These are phyloP conservation scores for Agrotis puta DNA, from an alignment of 2,888 invertebrate genomes.

Conservation along the genomic window DNA sequence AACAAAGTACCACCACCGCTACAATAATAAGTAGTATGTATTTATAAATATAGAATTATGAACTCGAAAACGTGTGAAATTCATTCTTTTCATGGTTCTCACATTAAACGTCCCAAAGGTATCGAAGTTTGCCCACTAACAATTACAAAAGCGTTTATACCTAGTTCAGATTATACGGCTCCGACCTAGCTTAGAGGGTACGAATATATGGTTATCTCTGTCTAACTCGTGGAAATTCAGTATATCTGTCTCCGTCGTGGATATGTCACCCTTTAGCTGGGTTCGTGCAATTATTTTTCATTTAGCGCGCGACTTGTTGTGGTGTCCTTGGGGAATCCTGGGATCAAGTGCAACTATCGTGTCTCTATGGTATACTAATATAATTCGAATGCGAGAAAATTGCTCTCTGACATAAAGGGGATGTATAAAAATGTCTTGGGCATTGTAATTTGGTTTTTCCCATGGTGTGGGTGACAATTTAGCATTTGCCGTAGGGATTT, in stretches of 20 bases:
- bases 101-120: slow-evolving; percentile 80
- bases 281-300: slow-evolving; percentile 88
- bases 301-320: slow-evolving; percentile 84
- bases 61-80: slow-evolving; percentile 72
- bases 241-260: slow-evolving; percentile 59
- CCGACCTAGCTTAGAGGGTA: slow-evolving; percentile 25
- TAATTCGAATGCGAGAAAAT: slow-evolving; percentile 86
- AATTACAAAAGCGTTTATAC: slow-evolving; percentile 65
- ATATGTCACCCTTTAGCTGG: slow-evolving; percentile 68
- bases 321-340: slow-evolving; percentile 79
- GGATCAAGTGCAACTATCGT: slow-evolving; percentile 81
- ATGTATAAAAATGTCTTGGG: slow-evolving; percentile 74
- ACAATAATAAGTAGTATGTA: background rate
- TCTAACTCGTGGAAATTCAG: slow-evolving; percentile 45
- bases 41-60: background rate
- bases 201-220: slow-evolving; percentile 55
- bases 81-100: slow-evolving; percentile 70
- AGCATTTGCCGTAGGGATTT: slow-evolving; percentile 4
- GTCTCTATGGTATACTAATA: slow-evolving; percentile 78
- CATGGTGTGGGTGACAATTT: slow-evolving; percentile 60
- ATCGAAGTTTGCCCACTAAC: slow-evolving; percentile 68
- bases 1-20: background rate
- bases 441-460: slow-evolving; percentile 79
- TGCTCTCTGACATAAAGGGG: slow-evolving; percentile 73
- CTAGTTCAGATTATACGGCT: slow-evolving; percentile 43